Conservation (phyloP, 2,113 vertebrate genomes). For the Amphilophus citrinellus region DNA sequence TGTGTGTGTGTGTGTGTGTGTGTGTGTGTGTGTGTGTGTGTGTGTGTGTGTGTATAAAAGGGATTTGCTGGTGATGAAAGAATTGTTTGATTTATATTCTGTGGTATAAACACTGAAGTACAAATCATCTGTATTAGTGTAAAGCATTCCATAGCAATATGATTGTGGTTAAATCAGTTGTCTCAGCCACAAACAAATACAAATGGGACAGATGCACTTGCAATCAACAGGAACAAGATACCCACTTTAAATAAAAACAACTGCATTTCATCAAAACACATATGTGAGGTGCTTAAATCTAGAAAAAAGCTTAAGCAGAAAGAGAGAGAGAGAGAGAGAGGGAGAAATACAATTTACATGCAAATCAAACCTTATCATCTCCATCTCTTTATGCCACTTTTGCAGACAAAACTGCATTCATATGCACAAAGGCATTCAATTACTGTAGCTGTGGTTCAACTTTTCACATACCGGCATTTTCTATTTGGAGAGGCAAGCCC, state of each 20-base stretch:
- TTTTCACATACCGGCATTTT: slow-evolving; percentile 74
- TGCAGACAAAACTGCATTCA: slow-evolving; percentile 76
- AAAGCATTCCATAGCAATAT: slow-evolving; percentile 19
- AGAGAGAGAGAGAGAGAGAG: slow-evolving; percentile 27
- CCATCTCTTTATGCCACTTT: slow-evolving; percentile 77
- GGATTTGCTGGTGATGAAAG: slow-evolving; percentile 10
- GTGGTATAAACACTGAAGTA: slow-evolving; percentile 4
- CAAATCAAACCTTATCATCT: slow-evolving; percentile 84
- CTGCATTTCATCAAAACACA: slow-evolving; percentile 53
- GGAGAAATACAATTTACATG: slow-evolving; percentile 83
- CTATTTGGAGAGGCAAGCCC: slow-evolving; percentile 71
- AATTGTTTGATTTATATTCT: not conserved
- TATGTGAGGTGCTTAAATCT: slow-evolving; percentile 46
- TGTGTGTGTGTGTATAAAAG: not conserved
- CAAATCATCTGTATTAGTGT: slow-evolving; percentile 35
- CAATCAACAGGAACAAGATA: slow-evolving; percentile 50
- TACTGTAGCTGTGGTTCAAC: slow-evolving; percentile 71
- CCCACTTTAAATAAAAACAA: slow-evolving; percentile 17
- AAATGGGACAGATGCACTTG: slow-evolving; percentile 41
- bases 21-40: no score
- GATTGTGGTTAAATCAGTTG: slow-evolving; percentile 47
- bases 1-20: no score
- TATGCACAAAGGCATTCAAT: slow-evolving; percentile 79
- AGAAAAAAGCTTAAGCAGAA: slow-evolving; percentile 56
- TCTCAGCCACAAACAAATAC: slow-evolving; percentile 37